These are phyloP conservation scores for Zeuzera pyrina DNA, from an alignment of 2,888 invertebrate genomes.

Conservation along the genomic window DNA sequence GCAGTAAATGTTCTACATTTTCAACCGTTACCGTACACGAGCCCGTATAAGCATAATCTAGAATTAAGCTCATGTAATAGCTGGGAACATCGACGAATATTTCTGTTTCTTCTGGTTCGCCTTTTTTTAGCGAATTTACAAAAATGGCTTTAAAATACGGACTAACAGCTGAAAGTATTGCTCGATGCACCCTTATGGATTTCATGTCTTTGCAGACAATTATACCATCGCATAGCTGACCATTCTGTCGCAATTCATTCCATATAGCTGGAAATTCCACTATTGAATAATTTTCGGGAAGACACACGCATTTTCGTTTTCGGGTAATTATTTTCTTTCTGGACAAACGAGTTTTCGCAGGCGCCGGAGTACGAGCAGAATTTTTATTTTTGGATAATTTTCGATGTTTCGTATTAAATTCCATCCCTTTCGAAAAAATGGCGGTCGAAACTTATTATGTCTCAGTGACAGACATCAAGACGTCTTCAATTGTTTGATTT, in stretches of 20 bases:
- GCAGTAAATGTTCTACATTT: slow-evolving; percentile 80
- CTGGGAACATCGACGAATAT: slow-evolving; percentile 75
- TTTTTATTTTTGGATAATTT: slow-evolving; percentile 71
- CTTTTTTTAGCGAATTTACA: slow-evolving; percentile 77
- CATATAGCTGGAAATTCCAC: slow-evolving; percentile 78
- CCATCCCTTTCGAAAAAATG: slow-evolving; percentile 71
- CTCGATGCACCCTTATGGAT: slow-evolving; percentile 77
- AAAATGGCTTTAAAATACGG: slow-evolving; percentile 83
- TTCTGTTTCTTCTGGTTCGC: slow-evolving; percentile 73
- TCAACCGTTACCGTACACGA: slow-evolving; percentile 75
- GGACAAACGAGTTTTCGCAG: slow-evolving; percentile 53
- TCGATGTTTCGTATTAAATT: slow-evolving; percentile 71
- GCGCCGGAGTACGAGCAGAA: slow-evolving; percentile 60
- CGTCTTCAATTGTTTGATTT: slow-evolving; percentile 44
- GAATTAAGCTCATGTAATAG: slow-evolving; percentile 75
- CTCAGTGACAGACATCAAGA: slow-evolving; percentile 52
- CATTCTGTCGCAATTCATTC: slow-evolving; percentile 77
- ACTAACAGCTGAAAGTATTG: slow-evolving; percentile 80
- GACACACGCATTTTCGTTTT: slow-evolving; percentile 74
- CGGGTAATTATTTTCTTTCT: slow-evolving; percentile 59
- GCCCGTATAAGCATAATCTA: slow-evolving; percentile 85
- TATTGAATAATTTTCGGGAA: slow-evolving; percentile 72
- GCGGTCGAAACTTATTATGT: slow-evolving; percentile 69
- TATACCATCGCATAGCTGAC: slow-evolving; percentile 80
- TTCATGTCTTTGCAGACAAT: slow-evolving; percentile 76